Evolutionary conservation across 2,797 vertebrate species (phyloP), one percentile per base, ranked within the genome.

Genomic region (Rhynchonycteris naso): DNA sequence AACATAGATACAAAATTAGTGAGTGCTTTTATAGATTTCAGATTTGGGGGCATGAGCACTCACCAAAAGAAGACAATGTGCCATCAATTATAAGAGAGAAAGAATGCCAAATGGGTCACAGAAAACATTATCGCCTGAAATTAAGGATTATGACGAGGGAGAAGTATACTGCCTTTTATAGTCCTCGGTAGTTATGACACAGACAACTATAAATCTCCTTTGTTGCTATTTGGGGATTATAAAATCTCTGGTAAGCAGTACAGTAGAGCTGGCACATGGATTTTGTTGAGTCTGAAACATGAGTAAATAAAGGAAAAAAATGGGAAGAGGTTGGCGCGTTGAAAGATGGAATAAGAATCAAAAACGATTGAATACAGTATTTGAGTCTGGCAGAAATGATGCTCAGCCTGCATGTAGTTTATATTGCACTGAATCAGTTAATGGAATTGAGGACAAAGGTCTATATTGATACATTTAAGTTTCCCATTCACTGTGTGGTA

Each of bases 361-460:
- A 33, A 95, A 97, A 63, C 56, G 79, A 88, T 56, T 96, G 75
- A 94, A 95, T 54, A 47, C 26, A 50, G 30, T 81, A 26, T 94
- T 91, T 92, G 68, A 69, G 58, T 95, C 94, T 93, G 81, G 59
- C 84, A 69, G 74, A 92, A 96, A 94, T 92, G 82, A 95, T 96
- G 88, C 91, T 87, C 85, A 92, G n/a, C 63, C 38, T 3, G 15
- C 88, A 72, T 52, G 47, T 28, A 61, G 91, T 90, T 95, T 88
- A 78, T 92, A 66, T 54, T 78, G 76, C 59, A 68, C 33, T 66
- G 56, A 87, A 95, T 94, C 56, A n/a, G 83, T 78, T 93, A 95
- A 96, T 68, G 93, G 94, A 87, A 47, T 79, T 26, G 92, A 94
- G 91, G 89, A 95, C 92, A 97, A 84, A 95, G 92, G 86, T 97